A percentile compares a stretch with the other conserved stretches of the same genome.
These are phyloP conservation scores for Rhipidura dahli DNA, from an alignment of 2,113 vertebrate genomes.

Conservation along the genomic window DNA sequence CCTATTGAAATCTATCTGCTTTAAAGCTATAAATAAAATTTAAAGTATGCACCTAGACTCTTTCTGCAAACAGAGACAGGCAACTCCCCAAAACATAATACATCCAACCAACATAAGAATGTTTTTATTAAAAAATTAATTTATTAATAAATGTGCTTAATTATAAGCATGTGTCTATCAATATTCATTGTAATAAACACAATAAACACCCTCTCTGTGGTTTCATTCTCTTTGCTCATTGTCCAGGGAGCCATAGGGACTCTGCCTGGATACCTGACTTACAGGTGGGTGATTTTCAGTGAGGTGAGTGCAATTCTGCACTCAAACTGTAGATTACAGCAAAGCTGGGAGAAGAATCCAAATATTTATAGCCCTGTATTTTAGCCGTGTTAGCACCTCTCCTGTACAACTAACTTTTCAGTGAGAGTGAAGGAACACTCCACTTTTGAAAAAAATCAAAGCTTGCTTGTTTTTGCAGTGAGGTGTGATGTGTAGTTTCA, in stretches of 20 bases:
- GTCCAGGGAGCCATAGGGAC: not conserved
- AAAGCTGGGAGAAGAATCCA: not conserved
- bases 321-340: not conserved
- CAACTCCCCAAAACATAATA: accelerated
- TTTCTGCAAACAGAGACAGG: not conserved
- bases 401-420: not conserved
- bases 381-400: not conserved
- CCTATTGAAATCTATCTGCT: not conserved
- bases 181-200: not conserved
- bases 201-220: not conserved
- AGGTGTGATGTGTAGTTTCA: not conserved
- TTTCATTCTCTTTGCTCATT: not conserved
- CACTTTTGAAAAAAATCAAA: not conserved
- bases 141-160: not conserved
- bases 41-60: not conserved
- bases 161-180: not conserved
- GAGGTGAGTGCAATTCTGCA: not conserved
- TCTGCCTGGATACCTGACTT: not conserved
- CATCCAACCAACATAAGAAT: accelerated
- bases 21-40: not conserved
- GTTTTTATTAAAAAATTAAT: not conserved
- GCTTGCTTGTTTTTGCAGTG: not conserved
- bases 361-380: not conserved
- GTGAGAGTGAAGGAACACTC: not conserved
- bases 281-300: not conserved